Evolutionary conservation across 2,797 vertebrate genomes (phyloP).

Genomic region (Trachops cirrhosus): DNA sequence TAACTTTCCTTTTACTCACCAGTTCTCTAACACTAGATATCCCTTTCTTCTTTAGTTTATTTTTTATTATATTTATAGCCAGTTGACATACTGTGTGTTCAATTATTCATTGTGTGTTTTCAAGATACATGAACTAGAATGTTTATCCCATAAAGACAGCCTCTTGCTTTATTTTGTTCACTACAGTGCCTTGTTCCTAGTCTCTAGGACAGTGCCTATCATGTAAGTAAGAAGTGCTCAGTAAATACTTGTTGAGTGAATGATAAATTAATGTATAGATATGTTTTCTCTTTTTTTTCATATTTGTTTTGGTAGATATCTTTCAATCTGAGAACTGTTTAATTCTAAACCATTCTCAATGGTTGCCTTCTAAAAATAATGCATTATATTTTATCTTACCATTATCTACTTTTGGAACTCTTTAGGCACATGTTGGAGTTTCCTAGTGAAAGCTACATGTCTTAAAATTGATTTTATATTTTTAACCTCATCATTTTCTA

Average conservation of each 20-base stretch:
- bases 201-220: not conserved
- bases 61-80: not conserved
- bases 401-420: not conserved
- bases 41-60: not conserved
- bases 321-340: not conserved
- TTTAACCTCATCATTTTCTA: not conserved
- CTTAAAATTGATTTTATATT: constrained; percentile 11
- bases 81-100: not conserved
- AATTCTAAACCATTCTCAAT: constrained; percentile 1
- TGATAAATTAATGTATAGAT: not conserved
- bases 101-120: constrained; percentile 11
- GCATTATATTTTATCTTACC: not conserved
- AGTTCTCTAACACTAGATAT: not conserved
- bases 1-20: not conserved
- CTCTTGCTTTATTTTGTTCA: not conserved
- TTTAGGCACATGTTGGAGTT: not conserved
- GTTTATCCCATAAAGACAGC: not conserved
- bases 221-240: not conserved
- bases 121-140: not conserved
- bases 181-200: not conserved
- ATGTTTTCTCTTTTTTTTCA: not conserved
- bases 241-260: not conserved
- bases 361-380: not conserved
- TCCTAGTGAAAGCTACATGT: not conserved
- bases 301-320: not conserved